Percentiles rank a stretch among this genome's conserved stretches.
Conservation (phyloP, 2,888 invertebrate genomes). For the Gerris lacustris region DNA sequence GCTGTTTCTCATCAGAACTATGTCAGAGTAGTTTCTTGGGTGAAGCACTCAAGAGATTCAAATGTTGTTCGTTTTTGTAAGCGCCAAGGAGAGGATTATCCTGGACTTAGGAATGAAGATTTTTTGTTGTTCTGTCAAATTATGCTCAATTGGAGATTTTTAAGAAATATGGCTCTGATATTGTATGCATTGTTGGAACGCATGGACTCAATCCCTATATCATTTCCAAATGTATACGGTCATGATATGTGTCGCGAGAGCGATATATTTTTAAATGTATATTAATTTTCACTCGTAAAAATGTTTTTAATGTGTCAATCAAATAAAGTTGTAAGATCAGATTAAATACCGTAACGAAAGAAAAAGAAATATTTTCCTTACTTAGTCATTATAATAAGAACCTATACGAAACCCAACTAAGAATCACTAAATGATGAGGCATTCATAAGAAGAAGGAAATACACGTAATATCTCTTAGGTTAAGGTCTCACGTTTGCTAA, state of each 20-base stretch:
- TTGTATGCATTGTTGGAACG: conserved; percentile 18
- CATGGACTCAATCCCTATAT: conserved; percentile 28
- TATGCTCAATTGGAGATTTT: conserved; percentile 20
- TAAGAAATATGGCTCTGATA: conserved; percentile 16
- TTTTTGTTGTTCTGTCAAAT: conserved; percentile 20
- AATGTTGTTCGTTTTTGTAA: conserved; percentile 20
- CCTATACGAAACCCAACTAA: no score
- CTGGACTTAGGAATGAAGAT: conserved; percentile 13
- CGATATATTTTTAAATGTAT: no score
- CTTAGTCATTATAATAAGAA: no score
- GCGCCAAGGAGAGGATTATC: conserved; percentile 20
- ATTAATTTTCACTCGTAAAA: no score
- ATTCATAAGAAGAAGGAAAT: no score
- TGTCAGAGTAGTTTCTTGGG: background rate
- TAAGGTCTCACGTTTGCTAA: no score
- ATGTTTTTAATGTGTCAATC: no score
- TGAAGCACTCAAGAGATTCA: conserved; percentile 9
- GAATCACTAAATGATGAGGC: conserved; percentile 10
- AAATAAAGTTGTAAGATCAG: no score
- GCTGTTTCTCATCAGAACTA: background rate
- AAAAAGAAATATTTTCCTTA: no score
- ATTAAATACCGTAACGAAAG: no score
- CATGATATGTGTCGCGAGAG: conserved; percentile 16
- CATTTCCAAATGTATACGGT: conserved; percentile 27
- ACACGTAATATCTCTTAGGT: no score